Conservation (phyloP, 64 coral and sea anemone species). For the Catalaphyllia jardinei region DNA sequence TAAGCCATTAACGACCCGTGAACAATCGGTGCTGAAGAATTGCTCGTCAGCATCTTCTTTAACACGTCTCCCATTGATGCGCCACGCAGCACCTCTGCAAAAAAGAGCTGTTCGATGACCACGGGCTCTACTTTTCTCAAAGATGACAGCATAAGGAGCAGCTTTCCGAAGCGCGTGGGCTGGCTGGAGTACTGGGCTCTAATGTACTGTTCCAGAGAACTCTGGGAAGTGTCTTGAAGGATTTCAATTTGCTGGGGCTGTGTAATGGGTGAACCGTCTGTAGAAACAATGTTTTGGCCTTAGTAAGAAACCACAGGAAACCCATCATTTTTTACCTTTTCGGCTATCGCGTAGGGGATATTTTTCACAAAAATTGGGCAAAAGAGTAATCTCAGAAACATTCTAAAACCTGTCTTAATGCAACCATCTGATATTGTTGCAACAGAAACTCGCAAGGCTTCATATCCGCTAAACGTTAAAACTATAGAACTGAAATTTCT, state of each 20-base stretch:
- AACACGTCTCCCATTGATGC: conserved; percentile 90
- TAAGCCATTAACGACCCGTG: conserved; percentile 31
- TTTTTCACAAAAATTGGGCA: no score
- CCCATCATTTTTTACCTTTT: no score
- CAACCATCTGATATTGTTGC: no score
- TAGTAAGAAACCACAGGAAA: not conserved
- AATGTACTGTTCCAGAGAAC: conserved; percentile 88
- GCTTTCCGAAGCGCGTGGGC: conserved; percentile 84
- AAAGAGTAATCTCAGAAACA: no score
- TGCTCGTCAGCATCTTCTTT: conserved; percentile 78
- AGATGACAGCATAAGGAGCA: conserved; percentile 87
- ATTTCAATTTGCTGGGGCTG: conserved; percentile 79
- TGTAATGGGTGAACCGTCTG: conserved; percentile 81
- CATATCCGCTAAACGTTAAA: no score
- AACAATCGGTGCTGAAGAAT: conserved; percentile 28
- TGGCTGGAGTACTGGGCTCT: conserved; percentile 73
- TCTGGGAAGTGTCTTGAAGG: conserved; percentile 90
- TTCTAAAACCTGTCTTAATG: no score
- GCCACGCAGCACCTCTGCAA: conserved; percentile 78
- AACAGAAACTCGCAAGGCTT: no score
- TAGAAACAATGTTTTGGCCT: not conserved
- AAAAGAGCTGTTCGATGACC: conserved; percentile 90
- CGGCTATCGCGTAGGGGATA: no score
- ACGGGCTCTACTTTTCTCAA: conserved; percentile 85
- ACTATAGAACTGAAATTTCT: no score